These are phyloP conservation scores for Polyodon spathula DNA, from an alignment of 2,113 vertebrate species.

Conservation along the genomic window DNA sequence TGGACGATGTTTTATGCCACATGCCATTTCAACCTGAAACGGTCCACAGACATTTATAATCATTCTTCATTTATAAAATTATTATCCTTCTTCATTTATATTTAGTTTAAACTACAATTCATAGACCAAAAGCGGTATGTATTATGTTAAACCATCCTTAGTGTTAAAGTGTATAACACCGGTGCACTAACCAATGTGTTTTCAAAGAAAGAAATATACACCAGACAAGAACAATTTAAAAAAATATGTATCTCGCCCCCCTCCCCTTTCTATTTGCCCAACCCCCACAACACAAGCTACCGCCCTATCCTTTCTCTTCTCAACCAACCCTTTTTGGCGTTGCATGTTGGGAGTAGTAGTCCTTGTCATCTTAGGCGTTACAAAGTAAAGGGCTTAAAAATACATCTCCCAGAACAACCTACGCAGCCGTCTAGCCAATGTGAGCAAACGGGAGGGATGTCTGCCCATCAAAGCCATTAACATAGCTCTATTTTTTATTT, in stretches of 20 bases:
- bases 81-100: too few species aligned
- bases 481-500: constrained; percentile 39
- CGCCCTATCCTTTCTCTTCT: constrained; percentile 49
- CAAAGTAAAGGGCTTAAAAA: constrained; percentile 45
- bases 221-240: too few species aligned
- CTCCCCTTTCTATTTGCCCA: constrained; percentile 52
- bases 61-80: too few species aligned
- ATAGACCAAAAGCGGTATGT: too few species aligned
- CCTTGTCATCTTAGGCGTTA: constrained; percentile 1
- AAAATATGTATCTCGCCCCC: constrained; percentile 22
- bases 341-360: constrained; percentile 53
- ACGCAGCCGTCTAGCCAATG: constrained; percentile 56
- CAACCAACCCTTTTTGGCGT: constrained; percentile 45
- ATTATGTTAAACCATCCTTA: too few species aligned
- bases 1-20: too few species aligned
- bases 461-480: constrained; percentile 60
- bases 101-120: too few species aligned
- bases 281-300: constrained; percentile 51
- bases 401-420: constrained; percentile 63
- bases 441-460: constrained; percentile 65
- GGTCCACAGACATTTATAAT: too few species aligned
- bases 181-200: too few species aligned
- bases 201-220: too few species aligned
- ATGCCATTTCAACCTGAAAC: too few species aligned
- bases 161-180: too few species aligned